These are phyloP conservation scores for Scaptodrosophila latifasciaeformis DNA, from an alignment of 2,888 invertebrate species.

Conservation along the genomic window DNA sequence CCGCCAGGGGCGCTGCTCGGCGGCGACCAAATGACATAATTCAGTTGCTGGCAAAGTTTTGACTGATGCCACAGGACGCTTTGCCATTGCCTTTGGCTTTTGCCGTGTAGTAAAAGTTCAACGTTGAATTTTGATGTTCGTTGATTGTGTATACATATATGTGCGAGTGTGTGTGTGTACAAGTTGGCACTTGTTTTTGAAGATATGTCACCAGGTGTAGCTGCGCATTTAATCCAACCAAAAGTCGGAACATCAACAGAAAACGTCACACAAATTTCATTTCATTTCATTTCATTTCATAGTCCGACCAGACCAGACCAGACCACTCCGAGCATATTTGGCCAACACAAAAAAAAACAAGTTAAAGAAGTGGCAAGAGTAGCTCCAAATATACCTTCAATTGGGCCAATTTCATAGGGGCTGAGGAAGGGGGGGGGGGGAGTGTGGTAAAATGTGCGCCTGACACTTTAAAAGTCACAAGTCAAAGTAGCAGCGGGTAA, in stretches of 20 bases:
- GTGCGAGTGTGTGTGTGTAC: slow-evolving; percentile 2
- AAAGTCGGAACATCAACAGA: slow-evolving; percentile 66
- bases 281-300: too few relatives aligned
- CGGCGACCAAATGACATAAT: slow-evolving; percentile 66
- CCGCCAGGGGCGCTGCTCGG: not conserved
- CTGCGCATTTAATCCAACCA: slow-evolving; percentile 66
- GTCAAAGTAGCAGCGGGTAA: slow-evolving; percentile 30
- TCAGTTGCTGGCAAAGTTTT: slow-evolving; percentile 67
- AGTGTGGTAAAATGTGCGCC: slow-evolving; percentile 18
- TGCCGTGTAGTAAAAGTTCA: slow-evolving; percentile 45
- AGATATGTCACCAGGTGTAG: slow-evolving; percentile 67
- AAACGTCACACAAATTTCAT: slow-evolving; percentile 38
- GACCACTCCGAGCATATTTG: too few relatives aligned
- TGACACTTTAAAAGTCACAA: slow-evolving; percentile 52
- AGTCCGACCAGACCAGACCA: not conserved
- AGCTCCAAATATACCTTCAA: not conserved
- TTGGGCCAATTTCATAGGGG: not conserved
- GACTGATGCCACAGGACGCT: slow-evolving; percentile 44
- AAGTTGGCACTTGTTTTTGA: slow-evolving; percentile 13
- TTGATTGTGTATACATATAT: slow-evolving; percentile 58
- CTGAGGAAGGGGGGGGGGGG: too few relatives aligned
- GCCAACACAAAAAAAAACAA: too few relatives aligned
- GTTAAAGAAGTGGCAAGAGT: not conserved
- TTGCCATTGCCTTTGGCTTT: too few relatives aligned
- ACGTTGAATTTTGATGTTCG: slow-evolving; percentile 64